Percentiles rank a stretch among this genome's conserved stretches.
Evolutionary conservation across 2,113 vertebrate species (phyloP).

Genomic region (Nothobranchius furzeri): DNA sequence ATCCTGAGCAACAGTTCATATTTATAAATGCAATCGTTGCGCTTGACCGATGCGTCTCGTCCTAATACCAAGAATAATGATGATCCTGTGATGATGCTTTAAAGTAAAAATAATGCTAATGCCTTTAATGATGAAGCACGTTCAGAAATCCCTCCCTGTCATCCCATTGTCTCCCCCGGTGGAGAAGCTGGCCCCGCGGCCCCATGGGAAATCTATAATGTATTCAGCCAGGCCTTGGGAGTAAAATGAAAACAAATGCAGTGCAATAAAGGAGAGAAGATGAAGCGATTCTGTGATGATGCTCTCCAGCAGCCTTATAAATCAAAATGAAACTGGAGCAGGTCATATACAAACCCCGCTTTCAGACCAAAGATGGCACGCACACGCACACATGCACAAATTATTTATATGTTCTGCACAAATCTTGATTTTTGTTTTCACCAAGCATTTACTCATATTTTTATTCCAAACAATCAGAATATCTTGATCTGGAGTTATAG

Average conservation of each 20-base stretch:
- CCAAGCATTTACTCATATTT: no score
- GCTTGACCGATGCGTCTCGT: conserved; percentile 41
- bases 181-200: conserved; percentile 50
- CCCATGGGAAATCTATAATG: conserved; percentile 76
- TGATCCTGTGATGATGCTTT: conserved; percentile 54
- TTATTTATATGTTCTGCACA: neutral
- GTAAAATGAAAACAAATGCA: conserved; percentile 82
- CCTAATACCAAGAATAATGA: conserved; percentile 55
- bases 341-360: conserved; percentile 57
- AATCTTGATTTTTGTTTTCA: no score
- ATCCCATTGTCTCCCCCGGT: conserved; percentile 66
- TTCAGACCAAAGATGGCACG: conserved; percentile 1
- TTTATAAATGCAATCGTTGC: conserved; percentile 8
- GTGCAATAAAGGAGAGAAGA: conserved; percentile 80
- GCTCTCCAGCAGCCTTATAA: conserved; percentile 72
- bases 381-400: conserved; percentile 7
- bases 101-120: conserved; percentile 67
- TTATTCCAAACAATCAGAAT: no score
- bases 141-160: conserved; percentile 62
- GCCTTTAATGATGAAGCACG: conserved; percentile 68
- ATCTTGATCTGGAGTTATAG: no score
- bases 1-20: conserved; percentile 22
- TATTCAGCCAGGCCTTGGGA: conserved; percentile 78
- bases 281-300: conserved; percentile 79
- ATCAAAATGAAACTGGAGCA: conserved; percentile 79